A percentile compares a stretch with the other conserved stretches of the same genome.
Conservation (phyloP, 1,140 invertebrate species). For the Bombus waltoni region DNA sequence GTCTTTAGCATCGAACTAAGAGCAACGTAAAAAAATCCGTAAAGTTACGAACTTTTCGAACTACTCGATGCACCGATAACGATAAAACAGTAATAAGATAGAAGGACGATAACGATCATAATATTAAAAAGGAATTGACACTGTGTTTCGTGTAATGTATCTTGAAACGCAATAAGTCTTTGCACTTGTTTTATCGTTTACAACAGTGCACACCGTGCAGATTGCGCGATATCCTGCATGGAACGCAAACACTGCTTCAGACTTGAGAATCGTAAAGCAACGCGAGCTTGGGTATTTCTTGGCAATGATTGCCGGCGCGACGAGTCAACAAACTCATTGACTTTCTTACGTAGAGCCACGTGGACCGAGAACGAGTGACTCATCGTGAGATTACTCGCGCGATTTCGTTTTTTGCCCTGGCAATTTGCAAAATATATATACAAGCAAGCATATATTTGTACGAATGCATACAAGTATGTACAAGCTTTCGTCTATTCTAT, state of each 20-base stretch:
- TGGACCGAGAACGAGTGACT: conserved; percentile 55
- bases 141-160: background rate
- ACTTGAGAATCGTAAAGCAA: conserved; percentile 37
- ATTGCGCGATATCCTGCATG: conserved; percentile 22
- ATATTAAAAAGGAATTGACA: background rate
- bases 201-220: background rate
- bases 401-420: conserved; percentile 21
- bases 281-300: conserved; percentile 37
- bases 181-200: conserved; percentile 6
- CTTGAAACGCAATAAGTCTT: background rate
- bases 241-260: conserved; percentile 30
- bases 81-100: background rate
- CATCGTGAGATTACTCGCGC: conserved; percentile 53
- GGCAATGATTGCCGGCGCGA: conserved; percentile 54
- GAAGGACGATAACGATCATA: background rate
- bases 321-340: conserved; percentile 70
- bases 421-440: conserved; percentile 15
- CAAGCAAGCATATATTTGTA: too few relatives aligned
- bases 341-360: conserved; percentile 54
- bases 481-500: too few relatives aligned
- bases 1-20: too few relatives aligned
- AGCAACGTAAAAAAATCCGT: too few relatives aligned
- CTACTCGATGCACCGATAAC: background rate
- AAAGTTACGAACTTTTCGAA: too few relatives aligned
- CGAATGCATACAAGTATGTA: too few relatives aligned